Evolutionary conservation across 92 coral and sea anemone genomes (phyloP).

Genomic region (Isaurus tuberculatus): DNA sequence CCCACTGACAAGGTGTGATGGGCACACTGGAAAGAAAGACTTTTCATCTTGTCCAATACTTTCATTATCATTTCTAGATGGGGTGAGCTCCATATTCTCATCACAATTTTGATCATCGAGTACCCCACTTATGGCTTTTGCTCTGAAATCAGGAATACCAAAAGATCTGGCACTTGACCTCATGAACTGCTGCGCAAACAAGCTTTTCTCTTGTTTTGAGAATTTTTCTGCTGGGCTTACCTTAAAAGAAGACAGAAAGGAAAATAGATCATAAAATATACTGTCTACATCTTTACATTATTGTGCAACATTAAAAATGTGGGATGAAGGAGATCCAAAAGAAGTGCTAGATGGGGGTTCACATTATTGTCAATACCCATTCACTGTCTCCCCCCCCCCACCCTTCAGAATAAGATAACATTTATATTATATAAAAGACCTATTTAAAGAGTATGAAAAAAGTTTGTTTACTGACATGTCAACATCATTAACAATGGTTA

Average conservation of each 20-base stretch:
- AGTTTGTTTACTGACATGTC: no score
- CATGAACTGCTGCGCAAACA: constrained; percentile 96
- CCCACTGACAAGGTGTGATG: constrained; percentile 68
- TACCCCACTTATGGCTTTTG: background rate
- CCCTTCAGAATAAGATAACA: no score
- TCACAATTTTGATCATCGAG: background rate
- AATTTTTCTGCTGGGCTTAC: constrained; percentile 24
- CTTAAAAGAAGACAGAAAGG: constrained; percentile 18
- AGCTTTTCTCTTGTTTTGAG: constrained; percentile 61
- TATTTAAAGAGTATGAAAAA: no score
- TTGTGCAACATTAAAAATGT: background rate
- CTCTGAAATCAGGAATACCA: constrained; percentile 66
- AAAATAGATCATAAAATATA: background rate
- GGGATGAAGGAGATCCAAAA: no score
- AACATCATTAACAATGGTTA: no score
- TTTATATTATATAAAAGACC: no score
- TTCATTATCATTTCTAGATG: background rate
- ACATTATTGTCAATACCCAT: no score
- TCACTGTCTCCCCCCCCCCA: no score
- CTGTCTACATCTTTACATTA: background rate
- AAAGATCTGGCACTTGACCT: constrained; percentile 71
- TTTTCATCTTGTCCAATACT: background rate
- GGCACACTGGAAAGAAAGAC: background rate
- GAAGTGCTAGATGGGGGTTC: no score
- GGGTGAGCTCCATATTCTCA: constrained; percentile 26